Conservation (phyloP, 2,888 invertebrate species). For the Orthosia cruda region DNA sequence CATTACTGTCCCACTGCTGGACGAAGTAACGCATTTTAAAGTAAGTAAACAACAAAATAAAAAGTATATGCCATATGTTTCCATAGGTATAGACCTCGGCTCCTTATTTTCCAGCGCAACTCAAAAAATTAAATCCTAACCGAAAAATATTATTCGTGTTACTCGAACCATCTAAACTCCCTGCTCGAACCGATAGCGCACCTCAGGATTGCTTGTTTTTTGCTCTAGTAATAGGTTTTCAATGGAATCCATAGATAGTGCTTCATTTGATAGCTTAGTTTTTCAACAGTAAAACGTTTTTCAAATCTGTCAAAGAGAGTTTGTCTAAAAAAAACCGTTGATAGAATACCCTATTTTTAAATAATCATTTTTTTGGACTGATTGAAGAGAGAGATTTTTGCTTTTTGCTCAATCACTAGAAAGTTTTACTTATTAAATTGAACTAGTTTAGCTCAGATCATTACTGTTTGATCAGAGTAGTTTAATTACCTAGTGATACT, state of each 20-base stretch:
- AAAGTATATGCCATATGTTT: too few species aligned
- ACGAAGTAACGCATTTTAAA: too few species aligned
- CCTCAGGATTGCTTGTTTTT: not conserved
- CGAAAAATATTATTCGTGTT: slow-evolving; percentile 6
- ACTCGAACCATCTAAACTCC: too few species aligned
- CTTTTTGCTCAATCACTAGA: too few species aligned
- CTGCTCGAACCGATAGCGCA: slow-evolving; percentile 5
- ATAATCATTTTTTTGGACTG: not conserved
- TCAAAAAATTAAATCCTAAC: not conserved
- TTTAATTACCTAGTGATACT: too few species aligned
- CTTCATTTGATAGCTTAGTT: not conserved
- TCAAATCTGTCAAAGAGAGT: not conserved
- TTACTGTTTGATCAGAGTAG: too few species aligned
- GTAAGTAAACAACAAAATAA: too few species aligned
- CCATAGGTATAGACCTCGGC: too few species aligned
- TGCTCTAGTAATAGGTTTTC: not conserved
- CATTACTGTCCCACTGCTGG: too few species aligned
- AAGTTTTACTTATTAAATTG: too few species aligned
- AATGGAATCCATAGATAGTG: not conserved
- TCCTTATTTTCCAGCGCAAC: not conserved
- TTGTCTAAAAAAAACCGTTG: not conserved
- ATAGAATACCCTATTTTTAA: not conserved
- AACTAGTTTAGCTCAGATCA: too few species aligned
- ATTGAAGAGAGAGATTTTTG: not conserved
- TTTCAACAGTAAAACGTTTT: not conserved